Conservation (phyloP, 2,888 invertebrate genomes). For the Apamea anceps region DNA sequence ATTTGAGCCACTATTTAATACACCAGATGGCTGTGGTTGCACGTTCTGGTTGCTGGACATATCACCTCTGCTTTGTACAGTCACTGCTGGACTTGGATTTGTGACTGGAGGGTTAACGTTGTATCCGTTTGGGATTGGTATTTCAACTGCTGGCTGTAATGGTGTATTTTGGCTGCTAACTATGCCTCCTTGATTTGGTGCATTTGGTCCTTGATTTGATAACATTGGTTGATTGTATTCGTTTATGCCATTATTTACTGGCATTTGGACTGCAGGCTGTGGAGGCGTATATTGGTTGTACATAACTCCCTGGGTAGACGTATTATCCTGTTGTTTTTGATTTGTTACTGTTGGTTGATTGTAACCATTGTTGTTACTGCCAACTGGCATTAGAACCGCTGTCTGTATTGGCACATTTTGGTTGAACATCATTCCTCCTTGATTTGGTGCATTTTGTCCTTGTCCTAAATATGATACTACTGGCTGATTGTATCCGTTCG, state of each 20-base stretch:
- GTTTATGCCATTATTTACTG: constrained; percentile 13
- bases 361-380: constrained; percentile 16
- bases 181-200: not conserved
- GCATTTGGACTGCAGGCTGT: constrained; percentile 17
- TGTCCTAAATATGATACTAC: constrained; percentile 7
- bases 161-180: constrained; percentile 12
- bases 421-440: not conserved
- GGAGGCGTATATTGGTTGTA: constrained; percentile 1
- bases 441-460: constrained; percentile 22
- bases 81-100: constrained; percentile 24
- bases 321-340: constrained; percentile 9
- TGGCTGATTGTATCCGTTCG: constrained; percentile 38
- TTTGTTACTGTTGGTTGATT: constrained; percentile 12
- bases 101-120: constrained; percentile 25
- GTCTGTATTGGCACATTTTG: constrained; percentile 24
- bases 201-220: constrained; percentile 14
- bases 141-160: constrained; percentile 15
- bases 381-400: constrained; percentile 6
- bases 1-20: constrained; percentile 4
- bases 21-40: not conserved
- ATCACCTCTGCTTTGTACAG: constrained; percentile 13
- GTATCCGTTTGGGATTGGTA: constrained; percentile 12
- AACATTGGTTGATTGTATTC: constrained; percentile 30
- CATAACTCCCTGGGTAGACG: not conserved
- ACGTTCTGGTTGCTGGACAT: constrained; percentile 20